Conservation (phyloP, 2,113 vertebrate species). For the Etheostoma spectabile region DNA sequence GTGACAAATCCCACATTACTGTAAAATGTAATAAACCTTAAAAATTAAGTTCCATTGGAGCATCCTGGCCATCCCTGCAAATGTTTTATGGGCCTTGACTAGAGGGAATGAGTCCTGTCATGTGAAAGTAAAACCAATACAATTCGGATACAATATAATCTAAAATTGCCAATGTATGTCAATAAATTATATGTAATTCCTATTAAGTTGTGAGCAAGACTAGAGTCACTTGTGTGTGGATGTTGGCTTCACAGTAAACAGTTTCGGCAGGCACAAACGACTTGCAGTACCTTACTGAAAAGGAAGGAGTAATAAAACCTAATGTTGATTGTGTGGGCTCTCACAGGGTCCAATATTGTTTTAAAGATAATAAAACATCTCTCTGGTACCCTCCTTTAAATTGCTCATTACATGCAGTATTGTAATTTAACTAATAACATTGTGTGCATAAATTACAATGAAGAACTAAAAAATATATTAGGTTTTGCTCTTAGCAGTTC, state of each 20-base stretch:
- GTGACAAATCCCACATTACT: constrained; percentile 1
- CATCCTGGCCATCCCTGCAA: neutral
- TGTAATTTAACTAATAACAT: neutral
- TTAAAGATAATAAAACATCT: neutral
- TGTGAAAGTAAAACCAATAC: neutral
- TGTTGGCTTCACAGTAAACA: neutral
- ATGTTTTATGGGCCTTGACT: neutral
- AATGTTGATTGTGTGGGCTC: neutral
- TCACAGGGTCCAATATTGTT: neutral
- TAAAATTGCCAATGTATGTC: neutral
- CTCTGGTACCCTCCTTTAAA: neutral
- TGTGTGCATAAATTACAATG: neutral
- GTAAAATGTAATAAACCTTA: neutral
- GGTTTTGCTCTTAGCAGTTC: neutral
- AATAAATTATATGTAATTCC: neutral
- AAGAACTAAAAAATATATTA: neutral
- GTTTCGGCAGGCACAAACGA: neutral
- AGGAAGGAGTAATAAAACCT: neutral
- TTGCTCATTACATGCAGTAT: neutral
- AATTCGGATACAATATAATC: neutral
- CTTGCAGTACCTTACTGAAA: neutral
- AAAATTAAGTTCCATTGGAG: neutral
- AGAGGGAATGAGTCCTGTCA: neutral
- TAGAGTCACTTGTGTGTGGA: neutral
- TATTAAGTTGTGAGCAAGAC: neutral